Percentiles rank a stretch among this genome's conserved stretches.
Conservation (phyloP, 2,888 invertebrate genomes). For the Proisotoma minuta region DNA sequence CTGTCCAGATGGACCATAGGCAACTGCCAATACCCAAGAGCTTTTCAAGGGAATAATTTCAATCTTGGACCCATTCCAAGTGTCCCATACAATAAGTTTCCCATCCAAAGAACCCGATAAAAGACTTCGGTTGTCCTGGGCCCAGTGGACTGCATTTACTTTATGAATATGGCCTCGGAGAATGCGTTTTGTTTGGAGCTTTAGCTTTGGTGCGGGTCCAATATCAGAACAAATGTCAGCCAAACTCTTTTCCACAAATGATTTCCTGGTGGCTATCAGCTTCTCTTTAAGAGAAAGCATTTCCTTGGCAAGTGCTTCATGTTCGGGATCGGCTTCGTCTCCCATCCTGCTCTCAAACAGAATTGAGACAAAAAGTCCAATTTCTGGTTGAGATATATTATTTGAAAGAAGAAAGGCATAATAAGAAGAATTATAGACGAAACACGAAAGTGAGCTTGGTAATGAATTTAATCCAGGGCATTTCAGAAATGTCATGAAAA, state of each 20-base stretch:
- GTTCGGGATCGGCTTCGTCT: slow-evolving; percentile 71
- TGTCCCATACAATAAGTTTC: slow-evolving; percentile 87
- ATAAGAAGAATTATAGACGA: too few relatives aligned
- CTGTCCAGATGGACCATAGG: slow-evolving; percentile 79
- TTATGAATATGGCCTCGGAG: slow-evolving; percentile 88
- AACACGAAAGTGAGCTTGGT: too few relatives aligned
- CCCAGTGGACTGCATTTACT: slow-evolving; percentile 84
- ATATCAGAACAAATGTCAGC: slow-evolving; percentile 67
- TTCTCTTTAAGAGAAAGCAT: slow-evolving; percentile 72
- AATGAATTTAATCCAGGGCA: too few relatives aligned
- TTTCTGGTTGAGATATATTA: too few relatives aligned
- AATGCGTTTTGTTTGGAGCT: slow-evolving; percentile 66
- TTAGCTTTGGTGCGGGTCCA: slow-evolving; percentile 66
- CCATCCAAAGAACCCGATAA: slow-evolving; percentile 87
- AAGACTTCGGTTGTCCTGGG: slow-evolving; percentile 76
- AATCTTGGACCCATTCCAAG: slow-evolving; percentile 87
- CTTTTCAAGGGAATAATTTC: slow-evolving; percentile 83
- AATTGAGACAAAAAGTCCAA: too few relatives aligned
- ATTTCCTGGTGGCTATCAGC: slow-evolving; percentile 68
- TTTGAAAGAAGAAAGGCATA: too few relatives aligned
- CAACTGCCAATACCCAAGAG: slow-evolving; percentile 93
- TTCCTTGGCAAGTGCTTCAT: slow-evolving; percentile 71
- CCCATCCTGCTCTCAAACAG: too few relatives aligned
- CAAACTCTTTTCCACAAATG: slow-evolving; percentile 68
- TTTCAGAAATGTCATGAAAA: too few relatives aligned